Conservation (phyloP, 1,140 invertebrate genomes). For the Calycopis cecrops region DNA sequence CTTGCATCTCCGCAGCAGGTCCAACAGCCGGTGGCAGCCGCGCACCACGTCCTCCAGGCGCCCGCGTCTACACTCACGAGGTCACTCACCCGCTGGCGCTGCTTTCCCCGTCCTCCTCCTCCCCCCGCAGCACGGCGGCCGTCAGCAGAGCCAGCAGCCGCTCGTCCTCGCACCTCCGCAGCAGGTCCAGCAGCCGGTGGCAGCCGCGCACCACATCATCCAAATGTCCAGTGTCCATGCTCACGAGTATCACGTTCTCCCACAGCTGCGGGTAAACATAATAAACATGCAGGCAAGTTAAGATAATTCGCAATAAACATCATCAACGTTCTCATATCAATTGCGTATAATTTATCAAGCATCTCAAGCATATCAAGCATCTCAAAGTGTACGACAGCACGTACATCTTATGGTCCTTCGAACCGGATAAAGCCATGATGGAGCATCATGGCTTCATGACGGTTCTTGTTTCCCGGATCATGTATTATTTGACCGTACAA, state of each 20-base stretch:
- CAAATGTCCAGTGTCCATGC: conserved; percentile 84
- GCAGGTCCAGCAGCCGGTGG: conserved; percentile 89
- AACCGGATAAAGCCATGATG: too few relatives aligned
- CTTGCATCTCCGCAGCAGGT: conserved; percentile 87
- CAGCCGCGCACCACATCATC: conserved; percentile 89
- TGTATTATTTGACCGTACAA: too few relatives aligned
- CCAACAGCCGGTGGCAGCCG: conserved; percentile 88
- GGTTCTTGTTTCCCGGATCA: too few relatives aligned
- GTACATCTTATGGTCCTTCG: too few relatives aligned
- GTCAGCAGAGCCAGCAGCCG: conserved; percentile 87
- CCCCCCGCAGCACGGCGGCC: conserved; percentile 79
- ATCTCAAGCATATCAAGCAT: too few relatives aligned
- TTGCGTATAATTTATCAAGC: too few relatives aligned
- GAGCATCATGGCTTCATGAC: too few relatives aligned
- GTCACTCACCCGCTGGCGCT: too few relatives aligned
- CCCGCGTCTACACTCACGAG: conserved; percentile 86
- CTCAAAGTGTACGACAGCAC: too few relatives aligned
- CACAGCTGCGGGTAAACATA: conserved; percentile 82
- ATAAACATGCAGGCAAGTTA: too few relatives aligned
- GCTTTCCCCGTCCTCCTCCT: conserved; percentile 76
- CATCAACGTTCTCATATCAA: too few relatives aligned
- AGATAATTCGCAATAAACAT: too few relatives aligned
- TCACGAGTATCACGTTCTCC: conserved; percentile 94
- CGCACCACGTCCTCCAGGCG: conserved; percentile 87
- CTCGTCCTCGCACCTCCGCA: conserved; percentile 86